Evolutionary conservation across 2,797 vertebrate genomes (phyloP).

Genomic region (Mormyrus proboscirostris): DNA sequence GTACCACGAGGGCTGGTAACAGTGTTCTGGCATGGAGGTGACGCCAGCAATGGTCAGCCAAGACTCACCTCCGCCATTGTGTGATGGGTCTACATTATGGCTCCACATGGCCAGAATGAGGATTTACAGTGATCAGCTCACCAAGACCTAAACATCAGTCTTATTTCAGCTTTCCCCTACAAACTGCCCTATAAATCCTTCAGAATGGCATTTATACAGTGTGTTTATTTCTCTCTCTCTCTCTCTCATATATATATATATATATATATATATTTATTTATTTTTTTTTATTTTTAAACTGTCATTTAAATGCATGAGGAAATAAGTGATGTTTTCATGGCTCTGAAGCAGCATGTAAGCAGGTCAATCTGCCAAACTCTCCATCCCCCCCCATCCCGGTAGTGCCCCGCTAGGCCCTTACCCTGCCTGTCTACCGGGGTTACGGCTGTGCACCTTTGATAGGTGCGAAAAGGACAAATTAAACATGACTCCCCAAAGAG

Average conservation of each 20-base stretch:
- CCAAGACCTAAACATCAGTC: not conserved
- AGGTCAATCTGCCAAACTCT: not conserved
- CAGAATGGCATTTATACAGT: not conserved
- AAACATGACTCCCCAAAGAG: conserved; percentile 23
- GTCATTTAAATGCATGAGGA: not conserved
- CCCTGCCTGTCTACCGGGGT: conserved; percentile 38
- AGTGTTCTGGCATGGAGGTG: not conserved
- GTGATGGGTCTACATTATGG: not conserved
- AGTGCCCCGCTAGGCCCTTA: conserved; percentile 33
- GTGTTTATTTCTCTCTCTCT: not conserved
- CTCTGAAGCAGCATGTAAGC: not conserved
- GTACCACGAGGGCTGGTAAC: not conserved
- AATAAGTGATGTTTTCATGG: not conserved
- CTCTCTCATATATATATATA: not conserved
- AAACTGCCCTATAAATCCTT: not conserved
- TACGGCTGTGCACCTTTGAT: conserved; percentile 43
- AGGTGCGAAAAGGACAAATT: conserved; percentile 31
- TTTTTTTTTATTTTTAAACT: too few relatives aligned
- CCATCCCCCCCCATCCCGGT: not conserved
- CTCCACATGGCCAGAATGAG: not conserved
- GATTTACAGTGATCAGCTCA: not conserved
- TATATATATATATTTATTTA: not conserved
- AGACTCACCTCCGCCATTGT: not conserved
- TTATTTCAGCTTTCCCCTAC: not conserved
- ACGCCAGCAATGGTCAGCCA: not conserved